Evolutionary conservation across 2,797 vertebrate species (phyloP).

Genomic region (Platalea minor): DNA sequence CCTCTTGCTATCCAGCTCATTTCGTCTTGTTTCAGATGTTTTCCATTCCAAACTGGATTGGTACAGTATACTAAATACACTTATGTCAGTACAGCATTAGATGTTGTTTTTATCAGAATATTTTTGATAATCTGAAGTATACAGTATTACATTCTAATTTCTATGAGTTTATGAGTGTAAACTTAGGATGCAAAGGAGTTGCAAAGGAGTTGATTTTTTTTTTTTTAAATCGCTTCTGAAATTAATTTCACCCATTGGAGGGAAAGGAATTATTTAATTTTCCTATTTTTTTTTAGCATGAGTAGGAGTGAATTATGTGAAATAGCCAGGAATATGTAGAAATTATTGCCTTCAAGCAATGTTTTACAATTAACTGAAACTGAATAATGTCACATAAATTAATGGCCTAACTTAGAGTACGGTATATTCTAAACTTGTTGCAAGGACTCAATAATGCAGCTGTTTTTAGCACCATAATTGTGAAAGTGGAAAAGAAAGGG

Average conservation of each 20-base stretch:
- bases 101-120: neutral
- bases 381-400: neutral
- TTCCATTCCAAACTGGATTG: neutral
- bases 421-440: neutral
- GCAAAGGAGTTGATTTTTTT: neutral
- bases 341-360: neutral
- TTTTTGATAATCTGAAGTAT: neutral
- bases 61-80: neutral
- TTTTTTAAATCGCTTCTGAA: neutral
- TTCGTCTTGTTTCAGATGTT: neutral
- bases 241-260: neutral
- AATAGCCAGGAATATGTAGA: neutral
- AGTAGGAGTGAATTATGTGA: neutral
- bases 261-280: neutral
- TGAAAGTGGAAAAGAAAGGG: neutral
- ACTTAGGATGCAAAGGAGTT: neutral
- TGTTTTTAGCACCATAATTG: neutral
- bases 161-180: neutral
- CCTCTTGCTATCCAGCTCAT: constrained; percentile 74
- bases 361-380: neutral
- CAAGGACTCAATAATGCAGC: neutral
- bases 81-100: neutral
- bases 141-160: neutral
- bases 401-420: neutral
- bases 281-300: neutral